A percentile compares a stretch with the other conserved stretches of the same genome.
These are phyloP conservation scores for Dryas iulia DNA, from an alignment of 1,140 invertebrate genomes.

Conservation along the genomic window DNA sequence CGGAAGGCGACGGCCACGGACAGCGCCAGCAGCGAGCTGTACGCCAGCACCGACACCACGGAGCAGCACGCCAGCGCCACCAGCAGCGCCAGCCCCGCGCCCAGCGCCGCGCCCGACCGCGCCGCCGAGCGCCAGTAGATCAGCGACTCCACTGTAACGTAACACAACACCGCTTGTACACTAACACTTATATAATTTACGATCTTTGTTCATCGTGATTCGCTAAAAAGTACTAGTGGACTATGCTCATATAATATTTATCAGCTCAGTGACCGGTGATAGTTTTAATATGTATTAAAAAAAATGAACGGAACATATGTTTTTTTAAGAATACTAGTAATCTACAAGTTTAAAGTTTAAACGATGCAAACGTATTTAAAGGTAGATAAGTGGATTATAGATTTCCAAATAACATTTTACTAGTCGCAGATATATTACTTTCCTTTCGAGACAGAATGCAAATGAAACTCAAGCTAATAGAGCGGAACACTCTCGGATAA, in stretches of 20 bases:
- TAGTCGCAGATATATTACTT: slow-evolving; percentile 1
- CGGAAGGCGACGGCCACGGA: slow-evolving; percentile 93
- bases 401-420: background rate
- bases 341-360: too few species aligned
- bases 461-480: background rate
- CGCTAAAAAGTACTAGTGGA: background rate
- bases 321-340: too few species aligned
- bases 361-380: background rate
- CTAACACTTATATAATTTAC: too few species aligned
- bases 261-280: too few species aligned
- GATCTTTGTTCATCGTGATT: too few species aligned
- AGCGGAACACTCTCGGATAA: background rate
- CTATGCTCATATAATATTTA: background rate
- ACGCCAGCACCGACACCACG: slow-evolving; percentile 96
- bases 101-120: slow-evolving; percentile 95
- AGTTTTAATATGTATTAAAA: too few species aligned
- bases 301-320: too few species aligned
- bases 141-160: slow-evolving; percentile 93
- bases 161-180: background rate
- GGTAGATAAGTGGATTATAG: background rate
- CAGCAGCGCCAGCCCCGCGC: slow-evolving; percentile 90
- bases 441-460: slow-evolving; percentile 8
- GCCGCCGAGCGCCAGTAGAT: slow-evolving; percentile 98
- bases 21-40: slow-evolving; percentile 91
- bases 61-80: slow-evolving; percentile 96